These are phyloP conservation scores for Zapornia atra DNA, from an alignment of 2,113 vertebrate species.

Conservation along the genomic window DNA sequence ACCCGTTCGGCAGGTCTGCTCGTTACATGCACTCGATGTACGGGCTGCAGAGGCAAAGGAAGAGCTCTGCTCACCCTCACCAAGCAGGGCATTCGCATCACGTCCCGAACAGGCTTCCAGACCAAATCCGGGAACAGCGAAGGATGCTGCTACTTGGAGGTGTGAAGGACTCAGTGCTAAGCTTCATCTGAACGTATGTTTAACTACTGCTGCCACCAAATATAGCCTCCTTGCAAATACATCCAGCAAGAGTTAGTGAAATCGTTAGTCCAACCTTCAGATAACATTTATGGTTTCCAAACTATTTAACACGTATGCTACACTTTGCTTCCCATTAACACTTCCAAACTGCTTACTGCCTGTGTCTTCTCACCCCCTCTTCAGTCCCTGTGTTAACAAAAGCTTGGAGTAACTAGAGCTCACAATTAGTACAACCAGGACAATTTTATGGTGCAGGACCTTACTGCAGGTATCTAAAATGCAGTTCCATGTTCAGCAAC, in stretches of 20 bases:
- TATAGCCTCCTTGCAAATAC: background rate
- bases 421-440: background rate
- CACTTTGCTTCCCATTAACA: background rate
- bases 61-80: background rate
- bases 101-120: background rate
- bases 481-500: rapidly evolving
- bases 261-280: background rate
- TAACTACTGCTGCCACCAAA: slow-evolving; percentile 25
- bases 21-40: background rate
- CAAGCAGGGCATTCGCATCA: background rate
- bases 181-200: background rate
- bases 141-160: background rate
- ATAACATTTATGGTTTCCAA: background rate
- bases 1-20: background rate
- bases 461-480: background rate
- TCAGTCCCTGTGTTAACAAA: background rate
- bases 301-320: background rate
- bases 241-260: background rate
- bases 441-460: background rate
- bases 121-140: background rate
- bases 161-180: background rate
- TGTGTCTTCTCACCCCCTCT: background rate
- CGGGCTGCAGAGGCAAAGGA: background rate
- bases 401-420: background rate
- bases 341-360: background rate